A percentile compares a stretch with the other conserved stretches of the same genome.
phyloP scores from a whole-genome alignment of 1,140 invertebrate genomes.

The Atta texana region DNA sequence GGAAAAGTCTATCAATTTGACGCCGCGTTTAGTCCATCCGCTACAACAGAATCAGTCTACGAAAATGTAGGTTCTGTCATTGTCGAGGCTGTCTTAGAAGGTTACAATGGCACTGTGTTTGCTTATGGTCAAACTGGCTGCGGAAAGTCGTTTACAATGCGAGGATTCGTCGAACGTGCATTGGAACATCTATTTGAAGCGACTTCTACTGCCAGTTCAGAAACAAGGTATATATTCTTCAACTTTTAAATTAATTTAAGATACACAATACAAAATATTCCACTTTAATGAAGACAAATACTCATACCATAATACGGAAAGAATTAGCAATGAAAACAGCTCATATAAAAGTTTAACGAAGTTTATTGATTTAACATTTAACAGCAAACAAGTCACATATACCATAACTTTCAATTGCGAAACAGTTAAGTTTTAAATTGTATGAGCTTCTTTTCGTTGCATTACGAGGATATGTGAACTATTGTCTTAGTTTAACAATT shows the following conservation, averaged over 20 bases:
- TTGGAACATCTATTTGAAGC: constrained; percentile 98
- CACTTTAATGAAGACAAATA: too few species aligned
- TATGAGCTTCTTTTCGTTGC: too few species aligned
- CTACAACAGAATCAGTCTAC: constrained; percentile 82
- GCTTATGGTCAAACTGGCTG: constrained; percentile 96
- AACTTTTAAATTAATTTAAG: neutral
- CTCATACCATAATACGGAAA: too few species aligned
- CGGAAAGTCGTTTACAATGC: constrained; percentile 94
- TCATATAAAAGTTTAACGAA: too few species aligned
- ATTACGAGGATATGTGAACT: too few species aligned
- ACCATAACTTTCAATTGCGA: too few species aligned
- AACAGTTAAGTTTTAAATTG: too few species aligned
- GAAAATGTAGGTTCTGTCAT: constrained; percentile 84
- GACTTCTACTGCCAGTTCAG: constrained; percentile 91
- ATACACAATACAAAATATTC: neutral
- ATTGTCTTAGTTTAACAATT: too few species aligned
- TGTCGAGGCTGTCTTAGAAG: constrained; percentile 92
- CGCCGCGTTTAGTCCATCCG: constrained; percentile 80
- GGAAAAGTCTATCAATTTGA: constrained; percentile 85
- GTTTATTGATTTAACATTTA: too few species aligned
- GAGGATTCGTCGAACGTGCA: constrained; percentile 93
- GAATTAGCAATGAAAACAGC: too few species aligned
- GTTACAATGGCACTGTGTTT: constrained; percentile 95
- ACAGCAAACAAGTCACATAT: too few species aligned
- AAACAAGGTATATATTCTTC: constrained; percentile 87